A percentile compares a stretch with the other conserved stretches of the same genome.
Conservation (phyloP, 2,888 invertebrate genomes). For the Loripinus fragilis region DNA sequence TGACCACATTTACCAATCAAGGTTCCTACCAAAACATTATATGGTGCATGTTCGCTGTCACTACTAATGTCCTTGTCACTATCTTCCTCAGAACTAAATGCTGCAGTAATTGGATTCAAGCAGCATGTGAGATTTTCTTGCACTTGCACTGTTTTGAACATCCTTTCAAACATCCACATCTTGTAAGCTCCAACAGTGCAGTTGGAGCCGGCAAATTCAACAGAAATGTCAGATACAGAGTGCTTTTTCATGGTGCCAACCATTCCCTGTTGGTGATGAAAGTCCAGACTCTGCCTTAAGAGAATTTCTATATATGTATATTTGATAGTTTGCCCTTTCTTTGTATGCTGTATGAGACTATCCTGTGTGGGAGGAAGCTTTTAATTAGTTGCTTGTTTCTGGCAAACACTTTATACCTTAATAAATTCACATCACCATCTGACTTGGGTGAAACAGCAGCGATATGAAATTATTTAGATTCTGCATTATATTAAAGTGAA, state of each 20-base stretch:
- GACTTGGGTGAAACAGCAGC: not conserved
- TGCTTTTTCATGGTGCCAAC: not conserved
- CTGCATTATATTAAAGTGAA: not conserved
- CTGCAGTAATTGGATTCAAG: not conserved
- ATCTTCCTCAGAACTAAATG: not conserved
- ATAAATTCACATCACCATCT: not conserved
- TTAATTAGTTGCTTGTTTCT: not conserved
- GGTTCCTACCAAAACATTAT: not conserved
- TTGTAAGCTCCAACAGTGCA: not conserved
- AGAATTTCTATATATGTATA: not conserved
- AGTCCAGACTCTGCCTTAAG: not conserved
- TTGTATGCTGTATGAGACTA: not conserved
- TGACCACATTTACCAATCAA: too few species aligned
- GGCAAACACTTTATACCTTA: not conserved
- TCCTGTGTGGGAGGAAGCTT: slow-evolving; percentile 4
- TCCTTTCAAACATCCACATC: too few species aligned
- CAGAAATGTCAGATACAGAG: not conserved
- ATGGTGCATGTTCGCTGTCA: not conserved
- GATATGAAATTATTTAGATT: not conserved
- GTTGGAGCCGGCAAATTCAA: not conserved
- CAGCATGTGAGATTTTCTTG: not conserved
- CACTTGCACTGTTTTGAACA: slow-evolving; percentile 4
- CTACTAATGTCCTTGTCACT: too few species aligned
- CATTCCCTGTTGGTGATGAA: not conserved
- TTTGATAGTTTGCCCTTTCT: not conserved